Base-by-base conservation (phyloP, 2,797 vertebrate species). In the Pterois miles region DNA sequence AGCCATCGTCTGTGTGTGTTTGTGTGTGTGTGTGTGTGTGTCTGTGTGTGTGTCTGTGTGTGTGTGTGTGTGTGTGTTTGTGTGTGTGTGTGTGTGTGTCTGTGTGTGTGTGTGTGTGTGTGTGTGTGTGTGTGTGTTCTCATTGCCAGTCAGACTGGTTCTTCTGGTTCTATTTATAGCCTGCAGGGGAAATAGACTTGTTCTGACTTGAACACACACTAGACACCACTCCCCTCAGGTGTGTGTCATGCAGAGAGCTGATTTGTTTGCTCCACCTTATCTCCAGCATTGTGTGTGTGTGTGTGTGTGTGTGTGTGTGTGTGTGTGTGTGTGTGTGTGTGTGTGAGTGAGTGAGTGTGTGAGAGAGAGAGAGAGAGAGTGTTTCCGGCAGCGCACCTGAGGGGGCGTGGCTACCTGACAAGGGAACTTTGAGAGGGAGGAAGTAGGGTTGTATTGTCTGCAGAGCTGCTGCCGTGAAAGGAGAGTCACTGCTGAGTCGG, bases 91-190 rank as follows among this genome's bases (percentile, higher is more conserved):
- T 65, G 48, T 67, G 63, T 38, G 59, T 69, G 67, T 36, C 52
- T 50, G 36, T n/a, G 23, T 65, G n/a, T 20, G 23, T 22, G 6
- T 38, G 64, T 83, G 78, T 57, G 64, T 68, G 54, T 57, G 38
- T 65, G 48, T 67, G 63, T 38, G 59, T 69, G 67, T 36, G 57
- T 50, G 36, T n/a, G 20, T 9, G 23, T 4, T 16, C 8, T 43
- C 20, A 16, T 12, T 40, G n/a, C 25, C 20, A 18, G 36, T 59
- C 86, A 82, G 43, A 84, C 90, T 60, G 74, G 91, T 88, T 89
- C 29, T 13, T 81, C 84, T 54, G 64, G 67, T 82, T 87, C 78
- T 88, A 89, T 87, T 88, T 83, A 54, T 89, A 91, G 74, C 85
- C 73, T 80, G 7, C 33, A 76, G 81, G 89, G 81, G 89, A 87